Base-by-base conservation (phyloP, 2,797 vertebrate genomes). In the Channallabes apus region DNA sequence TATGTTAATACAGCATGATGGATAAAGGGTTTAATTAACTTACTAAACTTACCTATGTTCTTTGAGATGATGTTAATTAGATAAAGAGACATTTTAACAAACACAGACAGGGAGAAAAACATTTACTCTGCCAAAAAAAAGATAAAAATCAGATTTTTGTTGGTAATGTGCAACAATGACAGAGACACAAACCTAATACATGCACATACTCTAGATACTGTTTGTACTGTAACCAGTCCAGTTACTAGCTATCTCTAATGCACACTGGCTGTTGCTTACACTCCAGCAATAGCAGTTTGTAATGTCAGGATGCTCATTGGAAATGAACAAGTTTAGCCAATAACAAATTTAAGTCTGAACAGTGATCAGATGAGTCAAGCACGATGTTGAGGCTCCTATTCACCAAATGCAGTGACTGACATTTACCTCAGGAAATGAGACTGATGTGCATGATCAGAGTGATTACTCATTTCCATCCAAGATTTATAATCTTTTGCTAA, bases 351-450 rank as follows among this genome's bases (percentile, higher is more conserved):
- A 79, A 79, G 22, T 62, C 22, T 6, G 35, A 62, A 79, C 12
- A 46, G 35, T 46, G 6, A 80, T 41, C 38, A 41, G 22, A 64
- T 80, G 77, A 46, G 77, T 79, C 77, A 79, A 64, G 11, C 9
- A 38, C 1, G 9, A 64, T 64, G 24, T 29, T 0, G 27, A 77
- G 29, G 56, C 54, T 59, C 76, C 75, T 78, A 11, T 41, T 80
- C 24, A 0, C 59, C 59, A 41, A 80, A 64, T 46, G 59, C 24
- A 3, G 3, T 46, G 59, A 80, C 35, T 64, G 77, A 64, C 32
- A 80, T 80, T 80, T 41, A 79, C 35, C 35, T 79, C 14, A 41
- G 77, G 59, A 79, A 62, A 62, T 79, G 77, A 62, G 58, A 61
- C 56, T 24, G 20, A 78, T 59, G 54, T 32, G 18, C 18, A 58